phyloP scores from a whole-genome alignment of 2,797 vertebrate genomes.

The Silurus aristotelis region DNA sequence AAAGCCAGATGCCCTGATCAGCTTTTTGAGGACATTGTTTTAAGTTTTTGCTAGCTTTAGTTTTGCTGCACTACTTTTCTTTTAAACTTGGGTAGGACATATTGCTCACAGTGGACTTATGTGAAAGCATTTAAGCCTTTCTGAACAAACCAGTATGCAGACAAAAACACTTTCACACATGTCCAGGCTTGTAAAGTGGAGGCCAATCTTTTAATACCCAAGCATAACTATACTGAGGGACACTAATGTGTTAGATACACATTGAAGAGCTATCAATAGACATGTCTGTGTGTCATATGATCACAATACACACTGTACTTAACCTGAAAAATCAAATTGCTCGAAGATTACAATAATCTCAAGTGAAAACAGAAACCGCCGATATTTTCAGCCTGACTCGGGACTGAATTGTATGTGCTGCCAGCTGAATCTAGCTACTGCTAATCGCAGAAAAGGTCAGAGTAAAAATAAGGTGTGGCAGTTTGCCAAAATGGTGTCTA shows the following conservation, averaged over 20 bases:
- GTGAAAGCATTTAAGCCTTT: background rate
- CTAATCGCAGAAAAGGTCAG: slow-evolving; percentile 53
- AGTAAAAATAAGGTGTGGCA: slow-evolving; percentile 58
- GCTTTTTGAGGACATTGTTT: slow-evolving; percentile 60
- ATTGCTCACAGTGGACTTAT: slow-evolving; percentile 34
- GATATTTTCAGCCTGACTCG: slow-evolving; percentile 35
- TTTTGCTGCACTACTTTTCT: slow-evolving; percentile 50
- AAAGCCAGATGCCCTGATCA: slow-evolving; percentile 61
- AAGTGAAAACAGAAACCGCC: slow-evolving; percentile 29
- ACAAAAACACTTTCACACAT: slow-evolving; percentile 32
- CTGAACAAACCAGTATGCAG: background rate
- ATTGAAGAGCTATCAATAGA: slow-evolving; percentile 36
- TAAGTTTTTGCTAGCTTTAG: slow-evolving; percentile 25
- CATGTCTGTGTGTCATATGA: slow-evolving; percentile 23
- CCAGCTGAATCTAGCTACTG: slow-evolving; percentile 18
- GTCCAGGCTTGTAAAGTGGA: slow-evolving; percentile 38
- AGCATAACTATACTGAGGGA: slow-evolving; percentile 32
- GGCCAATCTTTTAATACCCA: slow-evolving; percentile 22
- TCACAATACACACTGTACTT: slow-evolving; percentile 24
- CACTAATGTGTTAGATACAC: slow-evolving; percentile 41
- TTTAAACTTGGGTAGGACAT: slow-evolving; percentile 39
- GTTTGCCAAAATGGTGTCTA: slow-evolving; percentile 55
- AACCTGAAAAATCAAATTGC: slow-evolving; percentile 16
- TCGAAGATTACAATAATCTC: slow-evolving; percentile 18
- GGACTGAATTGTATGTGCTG: slow-evolving; percentile 29